Evolutionary conservation across 2,888 invertebrate genomes (phyloP), one percentile per base, ranked within the genome.

Genomic region (Lamellibrachia satsuma): DNA sequence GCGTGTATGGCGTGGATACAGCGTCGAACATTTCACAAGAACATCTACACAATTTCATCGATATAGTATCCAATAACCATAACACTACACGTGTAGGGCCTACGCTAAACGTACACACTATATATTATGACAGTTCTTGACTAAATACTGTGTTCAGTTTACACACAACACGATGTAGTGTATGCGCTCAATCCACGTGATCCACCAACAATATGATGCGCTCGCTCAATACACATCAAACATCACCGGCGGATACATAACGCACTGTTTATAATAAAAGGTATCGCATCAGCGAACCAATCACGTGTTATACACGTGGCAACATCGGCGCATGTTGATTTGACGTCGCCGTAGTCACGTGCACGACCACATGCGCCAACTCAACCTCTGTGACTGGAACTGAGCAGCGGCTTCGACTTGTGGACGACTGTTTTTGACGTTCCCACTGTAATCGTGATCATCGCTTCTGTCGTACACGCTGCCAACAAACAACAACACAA

Each of bases 391-490:
- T 75, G 75, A 2, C 75, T 75, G 75, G 75, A 75, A n/a, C 75
- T 75, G n/a, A n/a, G 75, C 75, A 75, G n/a, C 75, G 75, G n/a
- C 75, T 75, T 75, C 75, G 75, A 75, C 75, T 75, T 75, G 75
- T n/a, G 75, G 75, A 75, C n/a, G 75, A 75, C 22, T n/a, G 75
- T 75, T 75, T 75, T 75, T 3, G 75, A 75, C 75, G 75, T 75
- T 15, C 22, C 75, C 75, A 75, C 75, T 22, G 22, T 75, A n/a
- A 75, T 75, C 0, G 75, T 75, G 75, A 75, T 75, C 75, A 75
- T 22, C 6, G 75, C 75, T 22, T 75, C 75, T n/a, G 75, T 75
- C 22, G 75, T 75, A n/a, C 75, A 75, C 22, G 75, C 75, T 75
- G 75, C 22, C 75, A 75, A 75, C 22, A 75, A 2, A 75, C 75